Percentiles rank a stretch among this genome's conserved stretches.
These are phyloP conservation scores for Dendropsophus ebraccatus DNA, from an alignment of 2,113 vertebrate species.

Conservation along the genomic window DNA sequence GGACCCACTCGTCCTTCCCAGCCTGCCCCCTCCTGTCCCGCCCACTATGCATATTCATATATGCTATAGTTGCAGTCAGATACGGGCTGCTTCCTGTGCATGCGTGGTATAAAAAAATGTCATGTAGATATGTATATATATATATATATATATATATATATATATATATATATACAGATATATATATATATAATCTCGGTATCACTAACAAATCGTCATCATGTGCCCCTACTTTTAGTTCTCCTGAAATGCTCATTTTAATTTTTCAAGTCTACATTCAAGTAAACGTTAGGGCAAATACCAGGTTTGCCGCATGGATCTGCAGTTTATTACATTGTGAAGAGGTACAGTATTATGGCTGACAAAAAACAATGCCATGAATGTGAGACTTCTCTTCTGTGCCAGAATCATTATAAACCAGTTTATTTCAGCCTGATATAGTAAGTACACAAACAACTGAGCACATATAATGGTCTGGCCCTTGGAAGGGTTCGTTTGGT, in stretches of 20 bases:
- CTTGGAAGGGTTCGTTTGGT: neutral
- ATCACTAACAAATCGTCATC: too few species aligned
- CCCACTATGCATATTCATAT: too few species aligned
- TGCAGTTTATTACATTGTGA: neutral
- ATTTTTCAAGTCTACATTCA: neutral
- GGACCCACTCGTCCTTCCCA: too few species aligned
- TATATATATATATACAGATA: too few species aligned
- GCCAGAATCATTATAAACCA: neutral
- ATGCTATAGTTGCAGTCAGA: too few species aligned
- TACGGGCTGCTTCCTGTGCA: too few species aligned
- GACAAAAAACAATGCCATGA: neutral
- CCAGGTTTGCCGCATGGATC: neutral
- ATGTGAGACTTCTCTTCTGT: neutral
- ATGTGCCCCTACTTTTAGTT: too few species aligned
- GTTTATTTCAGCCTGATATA: neutral
- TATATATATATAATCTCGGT: too few species aligned
- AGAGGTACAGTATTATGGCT: slow-evolving; percentile 1
- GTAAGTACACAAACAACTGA: neutral
- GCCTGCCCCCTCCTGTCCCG: too few species aligned
- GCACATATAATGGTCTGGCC: neutral
- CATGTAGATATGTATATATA: too few species aligned
- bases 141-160: too few species aligned
- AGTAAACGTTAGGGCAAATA: neutral
- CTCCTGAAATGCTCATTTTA: neutral
- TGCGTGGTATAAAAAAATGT: too few species aligned